Evolutionary conservation across 2,113 vertebrate species (phyloP).

Genomic region (Panthera tigris): DNA sequence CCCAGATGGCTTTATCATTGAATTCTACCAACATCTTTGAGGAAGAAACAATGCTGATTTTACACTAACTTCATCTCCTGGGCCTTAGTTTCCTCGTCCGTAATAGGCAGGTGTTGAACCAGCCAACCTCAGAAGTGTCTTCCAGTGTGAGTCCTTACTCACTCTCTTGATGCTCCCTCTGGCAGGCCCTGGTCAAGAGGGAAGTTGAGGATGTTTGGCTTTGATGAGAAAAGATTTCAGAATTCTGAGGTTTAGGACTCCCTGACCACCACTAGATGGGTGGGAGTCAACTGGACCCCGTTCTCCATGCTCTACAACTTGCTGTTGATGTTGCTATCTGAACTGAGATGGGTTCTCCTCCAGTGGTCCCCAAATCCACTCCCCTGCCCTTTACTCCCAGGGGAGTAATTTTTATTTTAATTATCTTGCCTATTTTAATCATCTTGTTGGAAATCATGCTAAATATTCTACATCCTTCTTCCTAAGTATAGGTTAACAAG

Average conservation of each 20-base stretch:
- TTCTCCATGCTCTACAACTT: neutral
- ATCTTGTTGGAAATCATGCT: neutral
- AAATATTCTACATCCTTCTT: neutral
- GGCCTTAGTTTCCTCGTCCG: neutral
- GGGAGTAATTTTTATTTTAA: neutral
- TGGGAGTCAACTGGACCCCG: neutral
- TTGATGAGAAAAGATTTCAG: neutral
- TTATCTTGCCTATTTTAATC: neutral
- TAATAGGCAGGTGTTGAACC: neutral
- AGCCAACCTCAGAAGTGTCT: neutral
- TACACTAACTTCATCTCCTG: neutral
- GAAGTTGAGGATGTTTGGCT: neutral
- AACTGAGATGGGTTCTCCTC: neutral
- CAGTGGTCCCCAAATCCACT: neutral
- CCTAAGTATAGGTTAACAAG: neutral
- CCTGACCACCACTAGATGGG: neutral
- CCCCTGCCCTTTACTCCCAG: neutral
- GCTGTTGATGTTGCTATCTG: neutral
- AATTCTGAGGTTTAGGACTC: neutral
- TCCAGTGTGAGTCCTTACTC: neutral
- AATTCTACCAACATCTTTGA: neutral
- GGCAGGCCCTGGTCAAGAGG: neutral
- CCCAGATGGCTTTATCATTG: neutral
- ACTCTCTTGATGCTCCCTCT: neutral
- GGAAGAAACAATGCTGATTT: neutral